A percentile compares a stretch with the other conserved stretches of the same genome.
Evolutionary conservation across 2,113 vertebrate species (phyloP).

Genomic region (Hippocampus comes): DNA sequence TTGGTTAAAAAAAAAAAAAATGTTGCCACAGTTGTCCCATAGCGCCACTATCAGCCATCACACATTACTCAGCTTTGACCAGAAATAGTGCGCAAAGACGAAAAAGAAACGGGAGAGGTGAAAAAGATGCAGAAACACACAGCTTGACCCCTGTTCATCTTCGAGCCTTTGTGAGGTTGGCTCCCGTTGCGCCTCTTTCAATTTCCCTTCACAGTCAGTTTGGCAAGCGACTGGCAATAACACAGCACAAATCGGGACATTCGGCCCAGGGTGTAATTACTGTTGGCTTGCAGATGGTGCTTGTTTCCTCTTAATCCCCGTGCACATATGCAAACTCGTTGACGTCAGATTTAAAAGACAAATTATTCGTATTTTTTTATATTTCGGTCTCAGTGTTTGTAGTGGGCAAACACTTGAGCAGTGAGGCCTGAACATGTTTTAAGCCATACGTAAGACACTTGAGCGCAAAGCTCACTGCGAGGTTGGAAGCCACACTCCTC

Average conservation of each 20-base stretch:
- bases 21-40: constrained; percentile 29
- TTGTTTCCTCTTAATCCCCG: constrained; percentile 19
- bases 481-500: constrained; percentile 25
- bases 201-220: constrained; percentile 27
- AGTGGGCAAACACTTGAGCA: neutral
- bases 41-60: constrained; percentile 12
- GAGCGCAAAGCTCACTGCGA: neutral
- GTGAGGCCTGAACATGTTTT: neutral
- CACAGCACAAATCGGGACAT: constrained; percentile 18
- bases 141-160: too few species aligned
- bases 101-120: neutral
- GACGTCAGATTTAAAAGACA: neutral
- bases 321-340: constrained; percentile 19
- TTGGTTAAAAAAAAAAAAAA: neutral
- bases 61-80: constrained; percentile 25
- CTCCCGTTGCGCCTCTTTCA: constrained; percentile 32
- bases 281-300: constrained; percentile 35
- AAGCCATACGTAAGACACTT: neutral
- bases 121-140: constrained; percentile 17
- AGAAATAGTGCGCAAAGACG: constrained; percentile 9
- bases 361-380: neutral
- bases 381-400: neutral
- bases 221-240: constrained; percentile 24
- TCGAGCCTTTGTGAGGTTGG: constrained; percentile 19
- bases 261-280: constrained; percentile 38